Conservation (phyloP, 2,888 invertebrate species). For the Siphlonurus alternatus region DNA sequence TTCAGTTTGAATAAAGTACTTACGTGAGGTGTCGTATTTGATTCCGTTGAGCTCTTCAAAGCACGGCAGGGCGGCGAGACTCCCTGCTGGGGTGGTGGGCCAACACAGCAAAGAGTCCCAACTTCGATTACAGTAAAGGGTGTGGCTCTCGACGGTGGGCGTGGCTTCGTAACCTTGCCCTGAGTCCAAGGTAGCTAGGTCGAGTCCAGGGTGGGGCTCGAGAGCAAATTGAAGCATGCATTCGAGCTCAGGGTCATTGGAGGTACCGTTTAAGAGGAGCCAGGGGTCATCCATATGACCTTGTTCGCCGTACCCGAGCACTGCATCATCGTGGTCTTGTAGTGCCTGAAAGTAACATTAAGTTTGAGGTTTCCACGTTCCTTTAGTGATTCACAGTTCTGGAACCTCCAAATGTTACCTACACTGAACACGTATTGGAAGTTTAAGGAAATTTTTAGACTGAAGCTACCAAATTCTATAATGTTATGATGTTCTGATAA, state of each 20-base stretch:
- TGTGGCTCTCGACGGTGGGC: slow-evolving; percentile 4
- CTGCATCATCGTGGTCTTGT: too few relatives aligned
- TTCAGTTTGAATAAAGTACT: too few relatives aligned
- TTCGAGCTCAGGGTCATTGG: slow-evolving; percentile 9
- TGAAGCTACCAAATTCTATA: too few relatives aligned
- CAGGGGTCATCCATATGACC: neutral
- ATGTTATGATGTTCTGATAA: too few relatives aligned
- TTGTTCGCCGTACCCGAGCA: too few relatives aligned
- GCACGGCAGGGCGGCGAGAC: slow-evolving; percentile 53
- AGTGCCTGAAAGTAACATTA: too few relatives aligned
- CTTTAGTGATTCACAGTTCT: too few relatives aligned
- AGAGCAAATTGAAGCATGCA: slow-evolving; percentile 8
- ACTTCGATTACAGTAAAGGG: slow-evolving; percentile 39
- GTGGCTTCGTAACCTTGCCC: neutral
- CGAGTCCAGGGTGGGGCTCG: slow-evolving; percentile 4
- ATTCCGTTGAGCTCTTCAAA: slow-evolving; percentile 62
- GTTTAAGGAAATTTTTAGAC: too few relatives aligned
- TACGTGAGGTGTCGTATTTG: slow-evolving; percentile 64
- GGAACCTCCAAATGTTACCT: too few relatives aligned
- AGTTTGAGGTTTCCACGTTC: too few relatives aligned
- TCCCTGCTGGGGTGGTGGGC: slow-evolving; percentile 58
- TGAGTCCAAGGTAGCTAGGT: neutral
- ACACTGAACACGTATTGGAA: too few relatives aligned
- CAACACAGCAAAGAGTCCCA: slow-evolving; percentile 70
- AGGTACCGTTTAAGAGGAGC: neutral